Evolutionary conservation across 2,888 invertebrate species (phyloP).

Genomic region (Unio delphinus): DNA sequence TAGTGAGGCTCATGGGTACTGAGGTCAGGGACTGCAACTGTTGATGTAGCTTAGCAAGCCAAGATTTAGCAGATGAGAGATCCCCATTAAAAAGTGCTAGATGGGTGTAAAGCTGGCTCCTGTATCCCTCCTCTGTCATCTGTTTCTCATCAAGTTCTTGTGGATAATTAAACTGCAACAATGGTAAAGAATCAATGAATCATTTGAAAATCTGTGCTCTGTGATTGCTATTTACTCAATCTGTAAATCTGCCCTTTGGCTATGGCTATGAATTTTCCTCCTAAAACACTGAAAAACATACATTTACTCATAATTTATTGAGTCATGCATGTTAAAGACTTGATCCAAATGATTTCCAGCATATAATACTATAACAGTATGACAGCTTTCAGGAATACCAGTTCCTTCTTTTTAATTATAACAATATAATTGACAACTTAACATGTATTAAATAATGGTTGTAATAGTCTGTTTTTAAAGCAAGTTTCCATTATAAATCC

Average conservation of each 20-base stretch:
- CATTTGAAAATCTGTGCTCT: neutral
- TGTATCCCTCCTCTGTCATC: constrained; percentile 6
- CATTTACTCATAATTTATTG: no score
- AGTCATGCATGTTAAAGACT: no score
- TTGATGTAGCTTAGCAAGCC: constrained; percentile 20
- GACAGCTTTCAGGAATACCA: no score
- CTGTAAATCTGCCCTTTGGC: no score
- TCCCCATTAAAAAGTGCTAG: constrained; percentile 24
- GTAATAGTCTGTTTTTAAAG: no score
- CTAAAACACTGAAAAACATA: neutral
- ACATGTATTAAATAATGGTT: no score
- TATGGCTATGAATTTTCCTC: neutral
- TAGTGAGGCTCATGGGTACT: constrained; percentile 32
- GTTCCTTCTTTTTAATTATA: no score
- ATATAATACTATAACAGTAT: no score
- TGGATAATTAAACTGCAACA: neutral
- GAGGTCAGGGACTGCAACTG: constrained; percentile 17
- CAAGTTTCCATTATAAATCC: no score
- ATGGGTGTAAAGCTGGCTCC: constrained; percentile 10
- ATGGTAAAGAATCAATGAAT: neutral
- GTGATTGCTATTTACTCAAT: no score
- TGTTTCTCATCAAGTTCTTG: neutral
- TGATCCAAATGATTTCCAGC: no score
- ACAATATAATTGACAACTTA: no score
- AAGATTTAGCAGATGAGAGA: constrained; percentile 3